phyloP scores from a whole-genome alignment of 2,113 vertebrate species.

The Alaudala cheleensis region DNA sequence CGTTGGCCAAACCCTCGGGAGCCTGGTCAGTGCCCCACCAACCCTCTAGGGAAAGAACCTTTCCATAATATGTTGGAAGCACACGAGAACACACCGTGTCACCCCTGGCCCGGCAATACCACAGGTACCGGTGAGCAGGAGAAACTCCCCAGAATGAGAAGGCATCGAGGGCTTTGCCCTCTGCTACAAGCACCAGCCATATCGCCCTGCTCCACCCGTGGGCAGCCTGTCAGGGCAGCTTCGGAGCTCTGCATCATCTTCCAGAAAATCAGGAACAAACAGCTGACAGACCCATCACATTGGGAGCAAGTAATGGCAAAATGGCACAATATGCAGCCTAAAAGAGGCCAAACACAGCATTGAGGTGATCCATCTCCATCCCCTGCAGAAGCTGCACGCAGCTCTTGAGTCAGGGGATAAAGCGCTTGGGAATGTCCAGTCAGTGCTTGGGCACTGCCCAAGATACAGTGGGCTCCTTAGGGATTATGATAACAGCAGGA shows the following conservation, averaged over 20 bases:
- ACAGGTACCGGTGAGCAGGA: rapidly evolving
- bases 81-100: not conserved
- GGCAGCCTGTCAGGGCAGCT: not conserved
- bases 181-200: rapidly evolving
- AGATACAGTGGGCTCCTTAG: not conserved
- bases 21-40: not conserved
- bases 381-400: not conserved
- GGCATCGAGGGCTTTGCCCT: rapidly evolving
- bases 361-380: not conserved
- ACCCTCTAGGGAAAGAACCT: not conserved
- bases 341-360: not conserved
- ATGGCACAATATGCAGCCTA: not conserved
- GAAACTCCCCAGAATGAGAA: not conserved
- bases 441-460: not conserved
- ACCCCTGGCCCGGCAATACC: rapidly evolving
- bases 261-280: not conserved
- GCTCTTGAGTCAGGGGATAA: not conserved
- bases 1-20: not conserved
- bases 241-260: rapidly evolving
- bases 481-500: not conserved
- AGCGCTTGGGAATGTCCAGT: not conserved
- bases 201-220: not conserved
- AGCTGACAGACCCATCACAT: not conserved
- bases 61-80: not conserved
- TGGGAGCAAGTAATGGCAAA: rapidly evolving